Evolutionary conservation across 1,140 invertebrate genomes (phyloP).

Genomic region (Megalopta genalis): DNA sequence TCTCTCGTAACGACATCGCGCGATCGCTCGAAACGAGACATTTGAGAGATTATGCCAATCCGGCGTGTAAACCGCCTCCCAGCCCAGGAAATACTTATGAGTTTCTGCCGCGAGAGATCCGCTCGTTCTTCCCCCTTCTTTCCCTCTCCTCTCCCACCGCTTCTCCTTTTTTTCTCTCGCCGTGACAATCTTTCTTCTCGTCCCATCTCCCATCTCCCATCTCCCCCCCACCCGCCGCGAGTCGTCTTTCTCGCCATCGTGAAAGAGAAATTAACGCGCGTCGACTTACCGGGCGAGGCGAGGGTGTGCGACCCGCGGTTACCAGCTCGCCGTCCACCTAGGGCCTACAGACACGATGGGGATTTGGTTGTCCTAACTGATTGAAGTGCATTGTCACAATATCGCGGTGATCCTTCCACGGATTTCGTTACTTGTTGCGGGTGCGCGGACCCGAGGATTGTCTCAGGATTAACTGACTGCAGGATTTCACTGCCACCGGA

Average conservation of each 20-base stretch:
- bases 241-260: background rate
- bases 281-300: background rate
- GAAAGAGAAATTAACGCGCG: constrained; percentile 35
- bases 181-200: background rate
- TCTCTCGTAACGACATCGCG: constrained; percentile 69
- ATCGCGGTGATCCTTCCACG: background rate
- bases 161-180: background rate
- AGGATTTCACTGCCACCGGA: background rate
- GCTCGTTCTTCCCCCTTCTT: background rate
- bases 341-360: background rate
- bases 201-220: no score
- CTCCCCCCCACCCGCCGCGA: background rate
- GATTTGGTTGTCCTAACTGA: constrained; percentile 6
- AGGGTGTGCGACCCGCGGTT: constrained; percentile 10
- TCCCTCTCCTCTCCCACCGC: background rate
- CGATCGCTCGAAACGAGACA: constrained; percentile 76
- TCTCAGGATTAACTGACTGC: background rate
- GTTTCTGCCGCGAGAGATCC: constrained; percentile 18
- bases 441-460: background rate
- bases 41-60: constrained; percentile 79
- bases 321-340: background rate
- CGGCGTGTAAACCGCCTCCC: constrained; percentile 45
- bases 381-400: constrained; percentile 22
- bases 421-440: background rate
- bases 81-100: constrained; percentile 41